phyloP scores from a whole-genome alignment of 1,140 invertebrate species.

The Gonatopus flavifemur region DNA sequence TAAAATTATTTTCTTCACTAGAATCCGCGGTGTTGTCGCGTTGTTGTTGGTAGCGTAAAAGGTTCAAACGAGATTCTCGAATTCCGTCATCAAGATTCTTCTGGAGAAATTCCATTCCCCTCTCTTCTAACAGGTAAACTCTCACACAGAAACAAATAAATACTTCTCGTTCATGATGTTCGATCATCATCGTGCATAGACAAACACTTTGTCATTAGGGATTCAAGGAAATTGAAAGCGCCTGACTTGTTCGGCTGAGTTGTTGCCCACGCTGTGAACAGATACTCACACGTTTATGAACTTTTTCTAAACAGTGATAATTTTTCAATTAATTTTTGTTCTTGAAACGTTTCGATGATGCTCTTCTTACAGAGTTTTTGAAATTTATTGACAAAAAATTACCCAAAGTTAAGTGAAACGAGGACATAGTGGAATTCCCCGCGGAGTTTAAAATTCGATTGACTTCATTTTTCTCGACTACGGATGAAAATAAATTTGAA shows the following conservation, averaged over 20 bases:
- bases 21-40: slow-evolving; percentile 2
- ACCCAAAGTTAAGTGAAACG: slow-evolving; percentile 20
- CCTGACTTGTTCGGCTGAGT: slow-evolving; percentile 1
- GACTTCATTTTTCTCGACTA: too few species aligned
- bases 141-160: too few species aligned
- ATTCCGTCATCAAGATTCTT: slow-evolving; percentile 28
- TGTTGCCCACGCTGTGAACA: background rate
- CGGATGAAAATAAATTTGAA: too few species aligned
- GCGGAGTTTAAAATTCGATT: too few species aligned
- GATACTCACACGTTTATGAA: slow-evolving; percentile 22
- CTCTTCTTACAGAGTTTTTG: slow-evolving; percentile 26
- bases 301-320: background rate
- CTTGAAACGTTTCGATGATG: background rate
- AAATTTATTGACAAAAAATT: slow-evolving; percentile 36
- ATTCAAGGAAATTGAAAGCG: slow-evolving; percentile 12
- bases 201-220: background rate
- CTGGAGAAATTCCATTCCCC: slow-evolving; percentile 28
- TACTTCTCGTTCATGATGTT: background rate
- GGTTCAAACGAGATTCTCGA: slow-evolving; percentile 21
- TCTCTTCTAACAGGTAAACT: too few species aligned
- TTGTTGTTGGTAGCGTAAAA: slow-evolving; percentile 21
- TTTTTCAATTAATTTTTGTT: background rate
- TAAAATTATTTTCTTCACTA: too few species aligned
- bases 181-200: background rate
- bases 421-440: too few species aligned